phyloP scores from a whole-genome alignment of 2,113 vertebrate genomes.

The Tor tambroides region DNA sequence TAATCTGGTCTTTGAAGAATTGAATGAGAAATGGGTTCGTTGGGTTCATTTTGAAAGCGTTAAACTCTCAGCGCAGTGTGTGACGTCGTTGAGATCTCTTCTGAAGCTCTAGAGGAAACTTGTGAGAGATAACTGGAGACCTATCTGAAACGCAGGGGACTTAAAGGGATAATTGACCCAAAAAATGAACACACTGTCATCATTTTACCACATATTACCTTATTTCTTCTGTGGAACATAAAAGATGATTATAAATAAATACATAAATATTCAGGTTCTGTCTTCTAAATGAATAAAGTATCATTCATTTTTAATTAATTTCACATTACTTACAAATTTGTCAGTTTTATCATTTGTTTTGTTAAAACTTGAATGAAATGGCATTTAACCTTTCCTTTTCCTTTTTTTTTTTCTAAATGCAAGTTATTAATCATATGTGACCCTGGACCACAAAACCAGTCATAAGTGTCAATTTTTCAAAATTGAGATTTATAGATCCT shows the following conservation, averaged over 20 bases:
- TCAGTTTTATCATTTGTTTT: not conserved
- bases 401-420: not conserved
- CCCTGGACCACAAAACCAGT: no score
- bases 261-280: not conserved
- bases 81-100: not conserved
- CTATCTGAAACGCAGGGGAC: not conserved
- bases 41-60: not conserved
- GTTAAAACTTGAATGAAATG: not conserved
- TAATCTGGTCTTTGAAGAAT: conserved; percentile 17
- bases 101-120: conserved; percentile 2
- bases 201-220: not conserved
- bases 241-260: not conserved
- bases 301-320: not conserved
- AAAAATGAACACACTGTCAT: not conserved
- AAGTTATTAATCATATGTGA: not conserved
- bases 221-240: not conserved
- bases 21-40: conserved; percentile 14
- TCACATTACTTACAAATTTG: not conserved
- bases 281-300: not conserved
- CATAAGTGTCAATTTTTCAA: no score
- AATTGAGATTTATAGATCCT: no score
- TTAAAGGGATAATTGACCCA: no score
- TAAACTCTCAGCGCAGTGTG: not conserved
- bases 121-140: not conserved
- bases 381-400: not conserved